These are phyloP conservation scores for Leucopsar rothschildi DNA, from an alignment of 2,113 vertebrate genomes.

Conservation along the genomic window DNA sequence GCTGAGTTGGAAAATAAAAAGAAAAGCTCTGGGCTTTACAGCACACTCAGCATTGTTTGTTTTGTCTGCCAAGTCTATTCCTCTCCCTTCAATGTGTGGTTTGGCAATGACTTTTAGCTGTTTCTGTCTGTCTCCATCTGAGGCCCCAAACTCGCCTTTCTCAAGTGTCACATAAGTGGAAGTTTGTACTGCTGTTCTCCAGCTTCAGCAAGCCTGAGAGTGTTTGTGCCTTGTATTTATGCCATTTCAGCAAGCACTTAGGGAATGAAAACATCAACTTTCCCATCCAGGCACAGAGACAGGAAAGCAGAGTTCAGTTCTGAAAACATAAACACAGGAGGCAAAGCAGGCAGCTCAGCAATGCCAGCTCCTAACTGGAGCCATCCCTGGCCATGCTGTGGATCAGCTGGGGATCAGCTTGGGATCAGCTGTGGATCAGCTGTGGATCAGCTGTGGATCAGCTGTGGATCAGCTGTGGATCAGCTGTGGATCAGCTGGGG, in stretches of 20 bases:
- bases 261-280: background rate
- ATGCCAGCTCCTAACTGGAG: background rate
- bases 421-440: too few relatives aligned
- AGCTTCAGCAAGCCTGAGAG: background rate
- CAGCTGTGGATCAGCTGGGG: too few relatives aligned
- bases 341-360: background rate
- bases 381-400: background rate
- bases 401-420: background rate
- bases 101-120: background rate
- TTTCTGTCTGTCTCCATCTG: background rate
- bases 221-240: background rate
- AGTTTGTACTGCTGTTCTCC: background rate
- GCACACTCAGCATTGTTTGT: background rate
- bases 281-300: background rate
- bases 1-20: conserved; percentile 10
- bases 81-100: background rate
- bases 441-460: accelerated
- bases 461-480: too few relatives aligned
- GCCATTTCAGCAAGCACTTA: conserved; percentile 9
- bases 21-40: background rate
- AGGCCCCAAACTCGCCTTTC: background rate
- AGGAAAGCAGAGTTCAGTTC: background rate
- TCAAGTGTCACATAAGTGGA: background rate
- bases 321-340: background rate
- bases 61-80: background rate